phyloP scores from a whole-genome alignment of 2,797 vertebrate species.

The Acanthiza pusilla region DNA sequence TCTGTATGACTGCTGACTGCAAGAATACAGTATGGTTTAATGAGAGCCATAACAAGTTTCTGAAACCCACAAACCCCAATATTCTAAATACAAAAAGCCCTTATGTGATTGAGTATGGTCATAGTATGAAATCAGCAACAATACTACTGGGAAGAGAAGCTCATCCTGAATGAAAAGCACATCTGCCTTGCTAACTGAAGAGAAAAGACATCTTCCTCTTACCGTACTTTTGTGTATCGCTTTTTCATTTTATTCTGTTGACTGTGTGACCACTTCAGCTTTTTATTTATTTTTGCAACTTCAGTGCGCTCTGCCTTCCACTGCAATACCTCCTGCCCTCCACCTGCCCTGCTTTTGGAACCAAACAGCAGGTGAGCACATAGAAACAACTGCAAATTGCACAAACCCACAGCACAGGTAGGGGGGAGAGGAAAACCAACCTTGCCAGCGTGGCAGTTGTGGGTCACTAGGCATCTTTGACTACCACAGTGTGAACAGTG shows the following conservation, averaged over 20 bases:
- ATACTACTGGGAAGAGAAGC: not conserved
- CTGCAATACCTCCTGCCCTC: not conserved
- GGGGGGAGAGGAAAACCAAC: not conserved
- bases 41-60: not conserved
- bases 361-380: not conserved
- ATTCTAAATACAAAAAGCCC: constrained; percentile 36
- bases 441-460: not conserved
- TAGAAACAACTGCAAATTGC: not conserved
- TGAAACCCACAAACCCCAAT: not conserved
- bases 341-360: constrained; percentile 7
- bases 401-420: not conserved
- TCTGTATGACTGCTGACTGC: not conserved
- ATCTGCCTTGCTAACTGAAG: not conserved
- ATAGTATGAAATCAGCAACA: not conserved
- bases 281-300: not conserved
- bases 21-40: constrained; percentile 27
- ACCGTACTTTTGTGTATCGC: not conserved
- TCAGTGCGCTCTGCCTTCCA: not conserved
- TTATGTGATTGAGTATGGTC: not conserved
- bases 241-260: not conserved
- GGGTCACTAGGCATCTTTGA: not conserved
- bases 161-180: constrained; percentile 2
- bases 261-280: not conserved
- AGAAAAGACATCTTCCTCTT: not conserved
- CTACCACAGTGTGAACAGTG: constrained; percentile 26